Base-by-base conservation (phyloP, 1,140 invertebrate species). In the Dinoponera quadriceps region DNA sequence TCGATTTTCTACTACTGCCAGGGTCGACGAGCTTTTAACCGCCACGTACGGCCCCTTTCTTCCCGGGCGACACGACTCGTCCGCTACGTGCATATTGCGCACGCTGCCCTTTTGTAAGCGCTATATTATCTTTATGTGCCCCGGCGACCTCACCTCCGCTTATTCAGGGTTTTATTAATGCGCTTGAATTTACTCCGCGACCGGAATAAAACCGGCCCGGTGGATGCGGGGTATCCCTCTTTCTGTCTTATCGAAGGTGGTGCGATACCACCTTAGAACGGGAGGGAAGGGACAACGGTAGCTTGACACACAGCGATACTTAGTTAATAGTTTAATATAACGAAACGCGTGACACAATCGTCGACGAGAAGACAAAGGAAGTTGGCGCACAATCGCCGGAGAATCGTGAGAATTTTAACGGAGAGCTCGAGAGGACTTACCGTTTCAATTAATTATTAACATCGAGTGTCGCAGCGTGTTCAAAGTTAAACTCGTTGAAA, bases 81-180 rank as follows among this genome's bases (percentile, higher is more conserved):
- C 63, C 57, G 63, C 38, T 65, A 80, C 75, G 59, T 51, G 66
- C 66, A 71, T 57, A 80, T 80, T 80, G 66, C 71, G 78, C 55
- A 62, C 69, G 78, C 68, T 69, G 25, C 29, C 78, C 78, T 74
- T 82, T 82, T 60, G 59, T 82, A 62, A 72, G 78, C 78, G 48
- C 22, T 62, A 62, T 78, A 81, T 86, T 86, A 81, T 72, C 83
- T 84, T 85, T 85, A 66, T 44, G 48, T 13, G 18, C 65, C 73
- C 44, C 62, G 44, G 51, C 62, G 68, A 74, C 59, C 66, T 71
- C 57, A 78, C 63, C 73, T 68, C 49, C 62, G 82, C 75, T 80
- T 80, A 80, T 80, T 80, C 75, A 80, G 65, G 65, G 75, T 80
- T 80, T 80, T 80, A 80, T 80, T 80, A 80, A 80, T 80, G 75